Conservation (phyloP, 2,113 vertebrate genomes). For the Hippocampus comes region DNA sequence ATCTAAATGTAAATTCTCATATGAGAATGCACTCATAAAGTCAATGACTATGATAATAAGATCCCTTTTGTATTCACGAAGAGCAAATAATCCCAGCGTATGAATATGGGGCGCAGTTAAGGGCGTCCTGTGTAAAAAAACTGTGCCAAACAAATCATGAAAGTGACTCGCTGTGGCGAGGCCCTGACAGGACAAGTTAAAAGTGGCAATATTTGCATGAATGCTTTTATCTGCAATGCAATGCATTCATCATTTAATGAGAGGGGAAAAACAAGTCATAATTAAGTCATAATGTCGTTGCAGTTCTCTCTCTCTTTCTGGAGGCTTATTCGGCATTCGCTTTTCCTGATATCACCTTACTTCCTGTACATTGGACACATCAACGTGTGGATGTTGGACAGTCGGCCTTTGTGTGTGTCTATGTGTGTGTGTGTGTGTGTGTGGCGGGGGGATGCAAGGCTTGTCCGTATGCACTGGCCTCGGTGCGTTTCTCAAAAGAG, state of each 20-base stretch:
- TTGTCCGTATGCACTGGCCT: slow-evolving; percentile 3
- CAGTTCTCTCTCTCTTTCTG: background rate
- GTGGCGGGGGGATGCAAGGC: background rate
- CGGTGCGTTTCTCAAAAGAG: slow-evolving; percentile 15
- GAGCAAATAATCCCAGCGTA: background rate
- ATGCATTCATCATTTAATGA: too few species aligned
- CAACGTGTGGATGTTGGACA: slow-evolving; percentile 28
- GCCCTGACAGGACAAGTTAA: too few species aligned
- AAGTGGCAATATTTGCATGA: too few species aligned
- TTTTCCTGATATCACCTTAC: slow-evolving; percentile 16
- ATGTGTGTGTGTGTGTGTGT: background rate
- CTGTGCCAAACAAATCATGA: too few species aligned
- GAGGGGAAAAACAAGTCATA: too few species aligned
- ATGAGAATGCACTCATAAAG: slow-evolving; percentile 19
- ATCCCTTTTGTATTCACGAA: slow-evolving; percentile 26
- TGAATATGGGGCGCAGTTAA: background rate
- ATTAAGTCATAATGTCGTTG: too few species aligned
- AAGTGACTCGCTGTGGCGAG: too few species aligned
- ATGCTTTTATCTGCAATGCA: too few species aligned
- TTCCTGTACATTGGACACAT: background rate
- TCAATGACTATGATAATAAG: slow-evolving; percentile 51
- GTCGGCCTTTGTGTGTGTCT: slow-evolving; percentile 12
- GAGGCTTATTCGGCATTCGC: slow-evolving; percentile 4
- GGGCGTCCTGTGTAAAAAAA: too few species aligned
- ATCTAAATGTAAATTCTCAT: slow-evolving; percentile 60